A percentile compares a stretch with the other conserved stretches of the same genome.
Conservation (phyloP, 2,797 vertebrate genomes). For the Psittacula echo region DNA sequence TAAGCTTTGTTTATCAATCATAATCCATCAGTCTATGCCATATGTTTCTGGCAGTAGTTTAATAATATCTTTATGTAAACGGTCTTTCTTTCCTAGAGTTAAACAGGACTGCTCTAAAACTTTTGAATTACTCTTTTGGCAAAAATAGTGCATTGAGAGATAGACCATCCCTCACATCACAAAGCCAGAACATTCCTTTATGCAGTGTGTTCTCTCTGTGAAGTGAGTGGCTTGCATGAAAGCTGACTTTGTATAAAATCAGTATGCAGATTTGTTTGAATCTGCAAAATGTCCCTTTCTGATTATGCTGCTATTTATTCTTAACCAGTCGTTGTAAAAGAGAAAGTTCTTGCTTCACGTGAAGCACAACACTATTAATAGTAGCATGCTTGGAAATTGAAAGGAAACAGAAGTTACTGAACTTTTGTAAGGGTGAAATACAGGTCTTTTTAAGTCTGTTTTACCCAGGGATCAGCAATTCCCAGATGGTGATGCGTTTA, state of each 20-base stretch:
- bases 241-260: not conserved
- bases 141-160: not conserved
- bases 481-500: not conserved
- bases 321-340: not conserved
- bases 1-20: not conserved
- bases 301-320: not conserved
- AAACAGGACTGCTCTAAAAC: not conserved
- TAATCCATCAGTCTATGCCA: not conserved
- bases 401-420: not conserved
- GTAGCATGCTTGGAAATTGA: not conserved
- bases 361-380: not conserved
- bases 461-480: not conserved
- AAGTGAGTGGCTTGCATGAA: not conserved
- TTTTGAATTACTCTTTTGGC: not conserved
- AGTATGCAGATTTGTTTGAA: not conserved
- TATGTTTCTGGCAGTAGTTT: conserved; percentile 28
- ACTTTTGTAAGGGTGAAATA: not conserved
- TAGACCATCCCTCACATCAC: not conserved
- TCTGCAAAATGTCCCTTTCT: not conserved
- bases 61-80: conserved; percentile 3
- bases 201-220: not conserved
- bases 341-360: not conserved
- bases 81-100: not conserved
- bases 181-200: not conserved
- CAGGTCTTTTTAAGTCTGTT: not conserved